phyloP scores from a whole-genome alignment of 30 jellyfish, hydroid and myxozoan species.

The Phacellophora camtschatica region DNA sequence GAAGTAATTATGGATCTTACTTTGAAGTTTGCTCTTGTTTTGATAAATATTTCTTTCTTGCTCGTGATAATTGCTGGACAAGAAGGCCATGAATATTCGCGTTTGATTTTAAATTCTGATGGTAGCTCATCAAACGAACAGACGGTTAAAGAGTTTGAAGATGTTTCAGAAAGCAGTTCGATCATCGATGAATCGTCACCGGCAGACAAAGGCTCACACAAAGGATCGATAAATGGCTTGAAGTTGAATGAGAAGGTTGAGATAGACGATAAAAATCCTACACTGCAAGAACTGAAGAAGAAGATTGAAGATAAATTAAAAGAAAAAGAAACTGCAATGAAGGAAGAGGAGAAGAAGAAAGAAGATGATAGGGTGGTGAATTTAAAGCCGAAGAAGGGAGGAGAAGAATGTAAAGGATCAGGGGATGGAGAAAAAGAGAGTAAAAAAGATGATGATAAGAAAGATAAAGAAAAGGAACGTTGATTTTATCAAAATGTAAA shows the following conservation, averaged over 20 bases:
- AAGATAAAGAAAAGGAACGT: neutral
- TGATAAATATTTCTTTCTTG: too few relatives aligned
- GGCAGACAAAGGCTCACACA: too few relatives aligned
- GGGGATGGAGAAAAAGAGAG: neutral
- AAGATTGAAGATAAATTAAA: slow-evolving; percentile 7
- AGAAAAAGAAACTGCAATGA: slow-evolving; percentile 2
- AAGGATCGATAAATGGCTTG: slow-evolving; percentile 20
- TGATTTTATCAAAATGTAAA: neutral
- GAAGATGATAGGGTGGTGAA: slow-evolving; percentile 14
- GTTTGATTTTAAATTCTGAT: too few relatives aligned
- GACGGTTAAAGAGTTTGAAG: too few relatives aligned
- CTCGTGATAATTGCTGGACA: too few relatives aligned
- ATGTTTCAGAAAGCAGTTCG: too few relatives aligned
- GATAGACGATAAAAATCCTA: slow-evolving; percentile 38
- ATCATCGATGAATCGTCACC: too few relatives aligned
- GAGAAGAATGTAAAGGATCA: neutral
- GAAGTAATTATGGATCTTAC: too few relatives aligned
- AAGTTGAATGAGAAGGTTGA: slow-evolving; percentile 29
- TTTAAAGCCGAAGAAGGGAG: slow-evolving; percentile 29
- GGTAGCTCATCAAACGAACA: too few relatives aligned
- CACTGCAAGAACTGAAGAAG: slow-evolving; percentile 19
- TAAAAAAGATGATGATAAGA: neutral
- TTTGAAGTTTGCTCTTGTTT: too few relatives aligned
- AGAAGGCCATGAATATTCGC: too few relatives aligned
- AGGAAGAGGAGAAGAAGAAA: slow-evolving; percentile 36